These are phyloP conservation scores for Danio jaintianensis DNA, from an alignment of 2,797 vertebrate species.

Conservation along the genomic window DNA sequence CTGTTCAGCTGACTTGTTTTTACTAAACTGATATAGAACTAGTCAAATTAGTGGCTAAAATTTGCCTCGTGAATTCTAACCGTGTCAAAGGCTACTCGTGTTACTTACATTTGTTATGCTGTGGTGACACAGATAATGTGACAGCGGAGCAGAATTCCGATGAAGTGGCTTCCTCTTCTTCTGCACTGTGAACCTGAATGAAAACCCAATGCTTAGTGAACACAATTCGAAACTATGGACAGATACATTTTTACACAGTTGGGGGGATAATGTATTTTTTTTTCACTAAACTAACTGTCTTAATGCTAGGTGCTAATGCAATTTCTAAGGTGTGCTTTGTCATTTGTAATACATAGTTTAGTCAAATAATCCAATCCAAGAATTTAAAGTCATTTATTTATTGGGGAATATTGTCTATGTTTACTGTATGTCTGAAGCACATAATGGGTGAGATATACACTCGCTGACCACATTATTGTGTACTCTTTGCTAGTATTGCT, in stretches of 20 bases:
- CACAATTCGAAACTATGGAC: not conserved
- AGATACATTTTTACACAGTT: not conserved
- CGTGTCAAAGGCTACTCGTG: not conserved
- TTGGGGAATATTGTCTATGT: not conserved
- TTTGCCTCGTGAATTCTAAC: not conserved
- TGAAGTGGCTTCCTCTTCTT: constrained; percentile 75
- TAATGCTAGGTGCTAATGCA: not conserved
- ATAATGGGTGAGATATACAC: too few species aligned
- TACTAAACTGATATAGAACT: not conserved
- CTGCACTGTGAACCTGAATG: constrained; percentile 77
- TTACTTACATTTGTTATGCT: constrained; percentile 70
- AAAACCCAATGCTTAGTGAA: constrained; percentile 12
- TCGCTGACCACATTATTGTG: too few species aligned
- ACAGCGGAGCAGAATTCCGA: constrained; percentile 56
- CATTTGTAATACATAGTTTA: not conserved
- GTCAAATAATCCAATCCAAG: not conserved
- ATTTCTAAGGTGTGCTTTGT: not conserved
- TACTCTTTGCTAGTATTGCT: too few species aligned
- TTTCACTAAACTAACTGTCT: not conserved
- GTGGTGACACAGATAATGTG: constrained; percentile 52
- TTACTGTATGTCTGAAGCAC: too few species aligned
- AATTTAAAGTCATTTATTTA: not conserved
- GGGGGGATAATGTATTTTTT: not conserved
- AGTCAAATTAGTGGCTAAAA: constrained; percentile 10
- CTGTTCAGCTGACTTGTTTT: not conserved